phyloP scores from a whole-genome alignment of 2,888 invertebrate species.

The Drosophila recens region DNA sequence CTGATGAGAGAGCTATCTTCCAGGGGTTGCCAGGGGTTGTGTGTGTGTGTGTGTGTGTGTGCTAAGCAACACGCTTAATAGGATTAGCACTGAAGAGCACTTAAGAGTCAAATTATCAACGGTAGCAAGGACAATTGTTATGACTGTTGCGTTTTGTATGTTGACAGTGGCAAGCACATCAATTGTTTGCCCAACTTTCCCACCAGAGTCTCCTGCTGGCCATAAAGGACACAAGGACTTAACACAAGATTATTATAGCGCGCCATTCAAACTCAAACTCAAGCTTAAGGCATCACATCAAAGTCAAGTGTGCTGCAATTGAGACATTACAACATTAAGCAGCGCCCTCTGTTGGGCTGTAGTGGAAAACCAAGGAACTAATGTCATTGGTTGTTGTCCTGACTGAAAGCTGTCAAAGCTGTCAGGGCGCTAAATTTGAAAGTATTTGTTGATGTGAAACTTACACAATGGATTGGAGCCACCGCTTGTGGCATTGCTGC shows the following conservation, averaged over 20 bases:
- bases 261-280: conserved; percentile 62
- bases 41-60: conserved; percentile 60
- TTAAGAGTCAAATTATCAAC: conserved; percentile 83
- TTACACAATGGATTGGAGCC: conserved; percentile 74
- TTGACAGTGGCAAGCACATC: conserved; percentile 66
- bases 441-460: conserved; percentile 44
- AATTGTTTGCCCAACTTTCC: conserved; percentile 83
- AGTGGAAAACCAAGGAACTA: not conserved
- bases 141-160: conserved; percentile 74
- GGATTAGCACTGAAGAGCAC: conserved; percentile 84
- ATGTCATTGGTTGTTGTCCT: conserved; percentile 58
- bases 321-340: not conserved
- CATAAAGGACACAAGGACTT: conserved; percentile 31
- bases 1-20: conserved; percentile 40
- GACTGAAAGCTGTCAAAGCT: conserved; percentile 75
- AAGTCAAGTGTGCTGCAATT: conserved; percentile 13
- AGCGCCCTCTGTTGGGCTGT: conserved; percentile 48
- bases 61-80: conserved; percentile 82
- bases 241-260: conserved; percentile 52
- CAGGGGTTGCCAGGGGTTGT: conserved; percentile 52
- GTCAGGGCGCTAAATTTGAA: not conserved
- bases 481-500: conserved; percentile 33
- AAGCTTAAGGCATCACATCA: conserved; percentile 53
- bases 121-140: conserved; percentile 60
- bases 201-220: conserved; percentile 74